A percentile compares a stretch with the other conserved stretches of the same genome.
These are phyloP conservation scores for Brachionus paranguensis DNA, from an alignment of 1,140 invertebrate genomes.

Conservation along the genomic window DNA sequence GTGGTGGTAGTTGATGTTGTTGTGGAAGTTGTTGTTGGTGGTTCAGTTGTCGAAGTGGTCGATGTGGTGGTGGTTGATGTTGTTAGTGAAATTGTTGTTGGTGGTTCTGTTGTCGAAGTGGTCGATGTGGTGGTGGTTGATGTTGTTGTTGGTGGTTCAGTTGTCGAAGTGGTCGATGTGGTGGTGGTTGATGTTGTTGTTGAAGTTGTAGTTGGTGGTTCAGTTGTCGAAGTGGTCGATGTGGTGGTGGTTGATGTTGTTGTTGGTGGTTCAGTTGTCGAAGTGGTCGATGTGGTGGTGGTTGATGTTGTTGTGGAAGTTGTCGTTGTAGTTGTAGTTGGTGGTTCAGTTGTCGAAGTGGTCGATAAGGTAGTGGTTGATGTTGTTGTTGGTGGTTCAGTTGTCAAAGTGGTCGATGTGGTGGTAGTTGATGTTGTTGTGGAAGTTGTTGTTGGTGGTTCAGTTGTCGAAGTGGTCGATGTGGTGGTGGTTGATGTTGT, in stretches of 20 bases:
- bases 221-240: neutral
- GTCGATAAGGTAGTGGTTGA: neutral
- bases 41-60: too few relatives aligned
- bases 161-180: neutral
- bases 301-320: neutral
- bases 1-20: neutral
- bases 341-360: neutral
- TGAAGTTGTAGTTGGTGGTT: neutral
- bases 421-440: neutral
- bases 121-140: neutral
- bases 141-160: neutral
- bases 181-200: neutral
- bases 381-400: neutral
- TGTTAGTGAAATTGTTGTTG: neutral
- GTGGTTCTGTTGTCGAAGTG: neutral
- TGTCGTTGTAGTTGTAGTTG: neutral
- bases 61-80: neutral
- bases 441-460: neutral
- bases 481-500: neutral
- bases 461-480: neutral
- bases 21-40: neutral
- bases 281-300: neutral
- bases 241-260: neutral
- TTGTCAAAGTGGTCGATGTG: neutral
- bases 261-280: neutral